Evolutionary conservation across 2,797 vertebrate genomes (phyloP), one percentile per base, ranked within the genome.

Genomic region (Enteromius thamalakanensis): DNA sequence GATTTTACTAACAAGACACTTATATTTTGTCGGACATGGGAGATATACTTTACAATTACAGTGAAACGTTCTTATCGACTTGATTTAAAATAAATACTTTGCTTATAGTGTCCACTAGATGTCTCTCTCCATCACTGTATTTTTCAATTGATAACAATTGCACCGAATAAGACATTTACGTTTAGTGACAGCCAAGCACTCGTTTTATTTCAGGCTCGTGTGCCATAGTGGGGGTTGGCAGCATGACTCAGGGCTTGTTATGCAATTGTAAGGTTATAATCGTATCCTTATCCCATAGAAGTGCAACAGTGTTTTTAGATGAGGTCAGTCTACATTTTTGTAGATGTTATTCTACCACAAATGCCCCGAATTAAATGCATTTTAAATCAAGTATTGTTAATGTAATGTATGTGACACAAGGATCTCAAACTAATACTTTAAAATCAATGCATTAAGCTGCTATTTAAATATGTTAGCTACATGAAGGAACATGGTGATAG

Each of bases 61-160:
- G 10, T 11, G 4, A 4, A 29, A 77, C 10, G 37, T 19, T 45
- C 26, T 3, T 26, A 14, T 47, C 3, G 3, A 53, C 6, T 21
- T 2, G 51, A 53, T 53, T 15, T 26, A 4, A 60, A 60, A 42
- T 60, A 0, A 26, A 26, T 17, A 19, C 9, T 71, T 71, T 32
- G 1, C 32, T 67, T 67, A 34, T 12, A 23, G n/a, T 62, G 14
- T 51, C 75, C 82, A 83, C 81, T 67, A 83, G 67, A 34, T 62
- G 82, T 49, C 75, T 12, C 53, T 62, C 26, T 83, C 8, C 65
- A 51, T 53, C 51, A 47, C 17, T 51, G 15, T 21, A 34, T 47
- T 26, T 49, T 49, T 1, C 11, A 40, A 9, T 19, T 37, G 40
- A 14, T 19, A 77, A 55, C 19, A 32, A 32, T 3, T 34, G 26